phyloP scores from a whole-genome alignment of 2,797 vertebrate species.

The Harpagifer antarcticus region DNA sequence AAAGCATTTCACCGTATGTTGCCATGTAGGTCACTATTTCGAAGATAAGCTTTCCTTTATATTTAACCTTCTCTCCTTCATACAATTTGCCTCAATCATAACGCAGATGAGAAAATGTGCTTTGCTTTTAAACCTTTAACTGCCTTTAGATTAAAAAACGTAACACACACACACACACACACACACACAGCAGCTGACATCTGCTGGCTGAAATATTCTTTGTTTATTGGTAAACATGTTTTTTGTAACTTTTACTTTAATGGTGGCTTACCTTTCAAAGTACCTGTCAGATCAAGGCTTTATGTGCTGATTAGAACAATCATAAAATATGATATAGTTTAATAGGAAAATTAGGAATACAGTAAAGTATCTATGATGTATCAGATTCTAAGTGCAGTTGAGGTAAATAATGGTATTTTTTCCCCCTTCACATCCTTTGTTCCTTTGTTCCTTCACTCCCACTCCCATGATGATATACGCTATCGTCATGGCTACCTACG shows the following conservation, averaged over 20 bases:
- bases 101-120: constrained; percentile 10
- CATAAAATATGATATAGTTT: background rate
- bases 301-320: constrained; percentile 6
- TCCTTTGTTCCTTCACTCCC: constrained; percentile 14
- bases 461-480: constrained; percentile 23
- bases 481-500: constrained; percentile 34
- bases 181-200: too few species aligned
- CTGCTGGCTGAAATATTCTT: too few species aligned
- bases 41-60: constrained; percentile 40
- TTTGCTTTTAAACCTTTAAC: constrained; percentile 12
- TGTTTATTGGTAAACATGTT: background rate
- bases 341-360: background rate
- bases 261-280: background rate
- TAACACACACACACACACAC: background rate
- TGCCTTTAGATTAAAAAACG: constrained; percentile 16
- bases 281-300: background rate
- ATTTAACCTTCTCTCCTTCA: constrained; percentile 46
- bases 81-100: constrained; percentile 30
- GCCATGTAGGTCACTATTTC: constrained; percentile 71
- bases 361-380: too few species aligned
- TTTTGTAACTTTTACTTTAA: constrained; percentile 11
- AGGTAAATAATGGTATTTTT: background rate
- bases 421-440: constrained; percentile 5
- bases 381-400: background rate
- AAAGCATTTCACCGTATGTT: constrained; percentile 63